These are phyloP conservation scores for Holacanthus passer DNA, from an alignment of 2,113 vertebrate species.

Conservation along the genomic window DNA sequence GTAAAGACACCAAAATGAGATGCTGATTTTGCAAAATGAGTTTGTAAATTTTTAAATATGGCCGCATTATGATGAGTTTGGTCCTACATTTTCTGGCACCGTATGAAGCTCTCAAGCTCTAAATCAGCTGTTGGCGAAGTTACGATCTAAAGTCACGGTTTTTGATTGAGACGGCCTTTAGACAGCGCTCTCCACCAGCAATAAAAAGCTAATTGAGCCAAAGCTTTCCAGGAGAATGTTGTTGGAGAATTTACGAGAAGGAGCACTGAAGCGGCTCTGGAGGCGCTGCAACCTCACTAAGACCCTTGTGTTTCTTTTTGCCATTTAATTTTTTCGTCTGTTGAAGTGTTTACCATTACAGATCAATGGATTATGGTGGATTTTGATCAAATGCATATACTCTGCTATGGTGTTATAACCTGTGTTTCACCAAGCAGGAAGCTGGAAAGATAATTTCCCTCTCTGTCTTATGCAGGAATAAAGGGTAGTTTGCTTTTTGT, in stretches of 20 bases:
- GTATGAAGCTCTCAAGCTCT: too few relatives aligned
- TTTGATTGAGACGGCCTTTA: neutral
- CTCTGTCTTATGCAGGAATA: neutral
- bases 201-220: neutral
- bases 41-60: neutral
- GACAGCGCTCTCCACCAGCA: neutral
- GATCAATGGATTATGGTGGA: too few relatives aligned
- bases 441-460: neutral
- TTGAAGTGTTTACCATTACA: neutral
- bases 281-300: neutral
- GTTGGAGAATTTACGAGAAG: neutral
- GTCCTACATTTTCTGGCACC: too few relatives aligned
- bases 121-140: neutral
- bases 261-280: neutral
- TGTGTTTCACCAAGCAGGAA: neutral
- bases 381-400: neutral
- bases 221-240: neutral
- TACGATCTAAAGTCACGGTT: neutral
- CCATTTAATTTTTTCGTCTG: neutral
- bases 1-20: neutral
- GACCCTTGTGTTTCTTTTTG: neutral
- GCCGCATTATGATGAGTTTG: neutral
- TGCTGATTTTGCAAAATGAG: neutral
- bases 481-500: slow-evolving; percentile 18
- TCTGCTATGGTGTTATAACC: too few relatives aligned